Percentiles rank a stretch among this genome's conserved stretches.
These are phyloP conservation scores for Salvelinus alpinus DNA, from an alignment of 2,113 vertebrate genomes.

Conservation along the genomic window DNA sequence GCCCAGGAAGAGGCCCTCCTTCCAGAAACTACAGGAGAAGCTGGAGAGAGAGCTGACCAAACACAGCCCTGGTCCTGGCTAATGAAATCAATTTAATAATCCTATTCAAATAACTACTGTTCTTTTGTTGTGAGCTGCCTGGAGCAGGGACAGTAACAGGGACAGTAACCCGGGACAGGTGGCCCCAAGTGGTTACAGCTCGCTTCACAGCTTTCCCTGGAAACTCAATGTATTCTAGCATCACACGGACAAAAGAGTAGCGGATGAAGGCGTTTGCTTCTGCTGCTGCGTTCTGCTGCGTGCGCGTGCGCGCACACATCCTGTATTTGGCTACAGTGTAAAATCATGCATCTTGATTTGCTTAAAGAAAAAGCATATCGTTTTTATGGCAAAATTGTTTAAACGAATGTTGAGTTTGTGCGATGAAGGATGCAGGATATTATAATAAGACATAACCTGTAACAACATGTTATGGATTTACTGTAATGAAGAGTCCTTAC, in stretches of 20 bases:
- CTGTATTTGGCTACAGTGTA: neutral
- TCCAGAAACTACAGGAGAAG: slow-evolving; percentile 84
- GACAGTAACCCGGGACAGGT: too few species aligned
- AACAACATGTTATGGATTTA: neutral
- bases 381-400: neutral
- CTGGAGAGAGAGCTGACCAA: slow-evolving; percentile 73
- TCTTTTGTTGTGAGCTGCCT: neutral
- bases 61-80: neutral
- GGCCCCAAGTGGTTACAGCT: too few species aligned
- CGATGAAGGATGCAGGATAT: neutral
- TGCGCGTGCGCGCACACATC: too few species aligned
- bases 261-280: too few species aligned
- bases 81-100: neutral
- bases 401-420: neutral
- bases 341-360: neutral
- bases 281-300: too few species aligned
- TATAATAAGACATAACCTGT: neutral
- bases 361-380: neutral
- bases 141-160: neutral
- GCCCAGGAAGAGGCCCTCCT: slow-evolving; percentile 81
- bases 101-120: too few species aligned
- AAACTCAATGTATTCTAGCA: too few species aligned
- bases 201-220: too few species aligned
- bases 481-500: neutral
- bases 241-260: too few species aligned